phyloP scores from a whole-genome alignment of 2,888 invertebrate genomes.

The Vannuccia rotundouncinata region DNA sequence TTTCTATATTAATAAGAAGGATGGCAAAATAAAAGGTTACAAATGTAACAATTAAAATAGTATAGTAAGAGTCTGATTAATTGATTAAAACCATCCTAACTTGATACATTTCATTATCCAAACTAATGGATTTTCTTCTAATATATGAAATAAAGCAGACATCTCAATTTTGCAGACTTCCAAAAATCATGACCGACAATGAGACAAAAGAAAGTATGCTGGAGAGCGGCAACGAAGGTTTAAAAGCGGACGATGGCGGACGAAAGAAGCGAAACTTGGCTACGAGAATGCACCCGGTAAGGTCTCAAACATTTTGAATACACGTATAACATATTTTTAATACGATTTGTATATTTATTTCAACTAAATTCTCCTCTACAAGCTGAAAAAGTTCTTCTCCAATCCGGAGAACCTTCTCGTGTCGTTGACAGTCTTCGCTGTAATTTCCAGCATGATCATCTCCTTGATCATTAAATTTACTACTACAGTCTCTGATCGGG shows the following conservation, averaged over 20 bases:
- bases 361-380: too few species aligned
- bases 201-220: not conserved
- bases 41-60: too few species aligned
- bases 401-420: conserved; percentile 60
- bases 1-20: too few species aligned
- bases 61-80: too few species aligned
- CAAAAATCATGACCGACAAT: not conserved
- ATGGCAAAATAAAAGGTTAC: too few species aligned
- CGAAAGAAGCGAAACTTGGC: not conserved
- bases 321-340: not conserved
- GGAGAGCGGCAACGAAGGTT: not conserved
- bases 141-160: too few species aligned
- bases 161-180: not conserved
- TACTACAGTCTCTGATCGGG: conserved; percentile 47
- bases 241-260: not conserved
- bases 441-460: conserved; percentile 61
- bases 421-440: conserved; percentile 61
- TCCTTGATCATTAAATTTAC: conserved; percentile 60
- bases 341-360: not conserved
- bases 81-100: too few species aligned
- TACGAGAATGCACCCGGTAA: not conserved
- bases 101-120: too few species aligned
- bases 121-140: too few species aligned
- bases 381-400: not conserved
- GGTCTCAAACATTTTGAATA: not conserved